phyloP scores from a whole-genome alignment of 2,113 vertebrate genomes.

The Cyanocitta stelleri region DNA sequence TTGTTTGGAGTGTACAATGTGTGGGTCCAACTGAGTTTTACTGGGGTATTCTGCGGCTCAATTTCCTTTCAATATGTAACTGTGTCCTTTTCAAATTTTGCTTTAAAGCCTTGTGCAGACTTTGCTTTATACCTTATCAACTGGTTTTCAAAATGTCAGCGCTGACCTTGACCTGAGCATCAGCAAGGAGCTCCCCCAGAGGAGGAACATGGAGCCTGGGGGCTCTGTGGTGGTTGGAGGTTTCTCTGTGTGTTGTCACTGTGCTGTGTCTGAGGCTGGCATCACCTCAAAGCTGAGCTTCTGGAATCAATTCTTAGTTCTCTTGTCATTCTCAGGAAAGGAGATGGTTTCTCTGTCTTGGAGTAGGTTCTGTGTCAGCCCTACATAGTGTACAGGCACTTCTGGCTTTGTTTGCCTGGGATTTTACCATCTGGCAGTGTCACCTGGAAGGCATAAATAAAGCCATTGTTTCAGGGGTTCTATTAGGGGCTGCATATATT shows the following conservation, averaged over 20 bases:
- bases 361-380: not conserved
- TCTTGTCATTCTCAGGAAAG: not conserved
- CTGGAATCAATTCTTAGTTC: not conserved
- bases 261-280: not conserved
- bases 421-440: slow-evolving; percentile 20
- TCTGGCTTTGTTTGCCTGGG: not conserved
- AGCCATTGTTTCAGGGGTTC: not conserved
- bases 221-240: not conserved
- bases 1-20: slow-evolving; percentile 17
- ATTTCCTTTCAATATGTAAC: slow-evolving; percentile 50
- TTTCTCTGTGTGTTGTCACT: not conserved
- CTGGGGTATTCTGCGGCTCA: slow-evolving; percentile 4
- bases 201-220: not conserved
- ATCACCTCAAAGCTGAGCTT: not conserved
- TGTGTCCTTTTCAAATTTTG: not conserved
- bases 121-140: not conserved
- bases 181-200: not conserved
- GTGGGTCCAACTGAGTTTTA: slow-evolving; percentile 1
- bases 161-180: not conserved
- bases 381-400: not conserved
- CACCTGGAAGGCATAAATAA: slow-evolving; percentile 47
- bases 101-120: not conserved
- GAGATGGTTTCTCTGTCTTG: not conserved
- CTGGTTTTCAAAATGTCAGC: not conserved
- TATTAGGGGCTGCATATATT: not conserved